These are phyloP conservation scores for Caenorhabditis elegans DNA, from an alignment of 1,140 invertebrate genomes.

Conservation along the genomic window WBcel235 BX284606.5:13749501-13750000, in stretches of 20 bases:
- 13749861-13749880: constrained; percentile 35
- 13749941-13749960: neutral
- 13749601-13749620: constrained; percentile 47
- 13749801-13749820: constrained; percentile 50
- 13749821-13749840: constrained; percentile 43
- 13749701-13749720: constrained; percentile 51
- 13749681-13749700: constrained; percentile 46
- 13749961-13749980: neutral
- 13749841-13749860: constrained; percentile 43
- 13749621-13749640: constrained; percentile 51
- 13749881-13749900: constrained; percentile 46
- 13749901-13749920: neutral
- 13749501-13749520: constrained; percentile 37
- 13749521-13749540: constrained; percentile 39
- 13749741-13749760: neutral
- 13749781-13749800: neutral
- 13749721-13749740: constrained; percentile 40
- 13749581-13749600: constrained; percentile 46
- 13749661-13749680: constrained; percentile 36
- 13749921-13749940: neutral
- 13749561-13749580: constrained; percentile 43
- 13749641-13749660: constrained; percentile 2
- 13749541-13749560: constrained; percentile 29
- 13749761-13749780: neutral
- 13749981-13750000: constrained; percentile 21